Base-by-base conservation (phyloP, 2,888 invertebrate species). In the Catonia carolina region DNA sequence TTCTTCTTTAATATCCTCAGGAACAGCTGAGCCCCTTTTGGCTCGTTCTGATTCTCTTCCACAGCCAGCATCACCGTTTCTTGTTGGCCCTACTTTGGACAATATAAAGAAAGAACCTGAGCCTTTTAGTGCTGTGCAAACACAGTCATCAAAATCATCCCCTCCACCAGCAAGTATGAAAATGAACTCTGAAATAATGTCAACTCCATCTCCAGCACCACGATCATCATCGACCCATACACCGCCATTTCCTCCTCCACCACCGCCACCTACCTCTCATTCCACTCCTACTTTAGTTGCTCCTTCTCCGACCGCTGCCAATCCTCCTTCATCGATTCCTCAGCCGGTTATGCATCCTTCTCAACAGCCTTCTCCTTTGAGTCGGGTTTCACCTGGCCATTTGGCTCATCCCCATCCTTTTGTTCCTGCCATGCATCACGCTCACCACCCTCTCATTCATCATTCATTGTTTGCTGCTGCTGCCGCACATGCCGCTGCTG, bases 41-140 rank as follows among this genome's bases (percentile, higher is more conserved):
- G 41, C 41, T n/a, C 60, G 63, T 7, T 53, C 62, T 74, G 77
- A 71, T 74, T 76, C 77, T 63, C 72, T 72, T 69, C 67, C 75
- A 27, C 58, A 58, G 50, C 77, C 74, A 61, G 72, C 77, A 63
- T 74, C 76, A 31, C 76, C 77, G 69, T 74, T 75, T 50, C 81
- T 82, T 68, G 75, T 80, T 45, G 84, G 84, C 6, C 83, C 85
- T 15, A 77, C 80, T 63, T 74, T 85, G 64, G 85, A 85, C 42
- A 82, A 81, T 65, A 85, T 86, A 60, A 87, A 86, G 69, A 86
- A 85, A 64, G 86, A 86, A 70, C 84, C 85, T 15, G 85, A 86
- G 20, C 60, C 60, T 37, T 62, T 60, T 20, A 56, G 62, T 23
- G 58, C 47, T 72, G 72, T 61, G 66, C 70, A 2, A 68, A 71